Percentiles rank a stretch among this genome's conserved stretches.
These are phyloP conservation scores for Isotomurus palustris DNA, from an alignment of 2,888 invertebrate species.

Conservation along the genomic window DNA sequence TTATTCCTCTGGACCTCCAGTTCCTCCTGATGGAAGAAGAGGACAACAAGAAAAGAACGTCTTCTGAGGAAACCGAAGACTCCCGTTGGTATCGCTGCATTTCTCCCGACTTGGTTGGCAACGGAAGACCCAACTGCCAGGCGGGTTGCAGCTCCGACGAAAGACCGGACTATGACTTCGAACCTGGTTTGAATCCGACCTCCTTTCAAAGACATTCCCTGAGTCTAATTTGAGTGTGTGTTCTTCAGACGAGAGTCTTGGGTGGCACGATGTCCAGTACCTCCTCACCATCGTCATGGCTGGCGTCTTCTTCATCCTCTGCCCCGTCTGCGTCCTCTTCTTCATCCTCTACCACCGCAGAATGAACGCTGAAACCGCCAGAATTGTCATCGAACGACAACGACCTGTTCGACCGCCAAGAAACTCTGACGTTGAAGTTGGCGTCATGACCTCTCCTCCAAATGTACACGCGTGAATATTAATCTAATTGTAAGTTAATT, in stretches of 20 bases:
- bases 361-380: slow-evolving; percentile 4
- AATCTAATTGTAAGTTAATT: no score
- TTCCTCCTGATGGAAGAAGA: no score
- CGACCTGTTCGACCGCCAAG: not conserved
- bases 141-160: slow-evolving; percentile 7
- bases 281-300: slow-evolving; percentile 28
- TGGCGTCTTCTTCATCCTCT: slow-evolving; percentile 26
- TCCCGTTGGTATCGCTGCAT: slow-evolving; percentile 14
- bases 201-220: no score
- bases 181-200: no score
- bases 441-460: no score
- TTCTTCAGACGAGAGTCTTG: not conserved
- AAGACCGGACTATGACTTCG: no score
- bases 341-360: slow-evolving; percentile 24
- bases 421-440: not conserved
- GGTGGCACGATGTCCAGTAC: slow-evolving; percentile 24
- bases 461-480: no score
- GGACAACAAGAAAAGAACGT: no score
- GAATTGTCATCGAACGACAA: not conserved
- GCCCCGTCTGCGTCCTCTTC: slow-evolving; percentile 18
- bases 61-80: no score
- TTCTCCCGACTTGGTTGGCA: slow-evolving; percentile 3
- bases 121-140: slow-evolving; percentile 16
- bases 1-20: no score
- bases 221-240: no score